These are phyloP conservation scores for Torymus texanus DNA, from an alignment of 2,888 invertebrate genomes.

Conservation along the genomic window DNA sequence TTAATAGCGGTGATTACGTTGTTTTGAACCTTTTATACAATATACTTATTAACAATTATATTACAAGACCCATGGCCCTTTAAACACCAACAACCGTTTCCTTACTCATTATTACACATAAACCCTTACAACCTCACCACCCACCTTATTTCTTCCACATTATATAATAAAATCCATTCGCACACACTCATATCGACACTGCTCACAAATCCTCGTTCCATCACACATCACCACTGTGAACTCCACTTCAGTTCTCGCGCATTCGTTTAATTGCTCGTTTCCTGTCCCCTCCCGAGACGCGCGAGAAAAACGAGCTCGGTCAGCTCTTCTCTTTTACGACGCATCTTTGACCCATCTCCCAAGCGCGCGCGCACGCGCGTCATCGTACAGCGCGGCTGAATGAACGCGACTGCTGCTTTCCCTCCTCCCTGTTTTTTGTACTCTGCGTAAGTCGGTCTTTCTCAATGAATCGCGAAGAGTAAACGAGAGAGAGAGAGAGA, in stretches of 20 bases:
- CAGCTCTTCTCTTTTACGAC: conserved; percentile 29
- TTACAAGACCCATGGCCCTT: no score
- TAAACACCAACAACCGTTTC: no score
- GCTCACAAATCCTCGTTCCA: no score
- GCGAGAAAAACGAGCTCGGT: conserved; percentile 60
- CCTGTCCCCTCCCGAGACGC: conserved; percentile 66
- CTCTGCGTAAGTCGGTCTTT: background rate
- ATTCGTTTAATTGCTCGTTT: conserved; percentile 72
- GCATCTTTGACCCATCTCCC: conserved; percentile 38
- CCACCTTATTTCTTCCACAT: no score
- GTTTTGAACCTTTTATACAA: no score
- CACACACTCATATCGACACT: no score
- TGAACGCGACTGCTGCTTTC: conserved; percentile 1
- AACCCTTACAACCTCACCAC: no score
- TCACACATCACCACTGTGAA: background rate
- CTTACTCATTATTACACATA: no score
- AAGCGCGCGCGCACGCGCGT: background rate
- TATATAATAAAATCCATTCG: no score
- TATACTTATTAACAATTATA: no score
- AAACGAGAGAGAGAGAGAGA: no score
- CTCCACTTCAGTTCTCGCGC: conserved; percentile 39
- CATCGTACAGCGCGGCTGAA: conserved; percentile 5
- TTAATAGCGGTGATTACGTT: no score
- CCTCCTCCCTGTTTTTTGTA: background rate
- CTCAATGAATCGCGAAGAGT: conserved; percentile 1